Evolutionary conservation across 2,888 invertebrate species (phyloP), one percentile per base, ranked within the genome.

Genomic region (Epinotia nisella): DNA sequence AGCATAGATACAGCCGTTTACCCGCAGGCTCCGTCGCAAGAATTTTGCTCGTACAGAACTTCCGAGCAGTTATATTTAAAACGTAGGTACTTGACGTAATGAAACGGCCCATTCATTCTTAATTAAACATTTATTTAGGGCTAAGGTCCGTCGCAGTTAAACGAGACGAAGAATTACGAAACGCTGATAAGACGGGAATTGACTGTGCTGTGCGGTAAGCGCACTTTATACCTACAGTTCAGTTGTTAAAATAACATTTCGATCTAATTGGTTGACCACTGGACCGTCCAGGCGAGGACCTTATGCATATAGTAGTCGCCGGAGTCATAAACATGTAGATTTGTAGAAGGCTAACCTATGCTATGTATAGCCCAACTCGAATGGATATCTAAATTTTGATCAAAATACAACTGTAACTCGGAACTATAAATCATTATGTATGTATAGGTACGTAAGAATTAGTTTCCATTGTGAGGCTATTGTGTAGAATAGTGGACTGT

Each of bases 51-150:
- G 45, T 19, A 10, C 45, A 24, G 51, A 29, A 56, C 24, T 51
- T n/a, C n/a, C 19, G 21, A 29, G 19, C 41, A 15, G 24, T n/a
- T 45, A 59, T 39, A 49, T 61, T 60, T 55, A 59, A 62, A 51
- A 71, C 64, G 51, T n/a, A n/a, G n/a, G n/a, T 19, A 61, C 66
- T 60, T 60, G 58, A 35, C 21, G 41, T 19, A 41, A 53, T 45
- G 41, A 19, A 65, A 19, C 60, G 65, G 41, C 24, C 53, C 60
- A 53, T 62, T 29, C 10, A 70, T 39, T 71, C 39, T 58, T 39
- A 58, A 51, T 71, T 29, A 65, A 58, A 64, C 49, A 70, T 70
- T 59, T 72, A 21, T 55, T 66, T 66, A 55, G 65, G 65, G n/a
- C 41, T 66, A 21, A n/a, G 55, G 39, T 39, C 19, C 41, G 15